Evolutionary conservation across 1,140 invertebrate genomes (phyloP).

Genomic region (Tetragonula clypearis): DNA sequence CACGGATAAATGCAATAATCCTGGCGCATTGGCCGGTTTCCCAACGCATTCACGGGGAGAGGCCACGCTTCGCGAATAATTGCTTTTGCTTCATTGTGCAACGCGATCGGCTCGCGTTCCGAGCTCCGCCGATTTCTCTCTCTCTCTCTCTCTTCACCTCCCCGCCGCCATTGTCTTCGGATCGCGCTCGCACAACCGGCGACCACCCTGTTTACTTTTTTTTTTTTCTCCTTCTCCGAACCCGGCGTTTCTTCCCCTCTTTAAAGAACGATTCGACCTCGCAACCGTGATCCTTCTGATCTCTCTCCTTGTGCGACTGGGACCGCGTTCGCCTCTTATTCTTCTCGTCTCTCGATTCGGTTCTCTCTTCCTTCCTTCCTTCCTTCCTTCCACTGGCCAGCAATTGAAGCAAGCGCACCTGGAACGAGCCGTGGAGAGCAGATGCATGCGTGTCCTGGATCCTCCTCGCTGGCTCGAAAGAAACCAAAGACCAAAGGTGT

Average conservation of each 20-base stretch:
- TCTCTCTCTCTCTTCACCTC: no score
- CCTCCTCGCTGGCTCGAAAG: not conserved
- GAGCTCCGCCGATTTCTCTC: no score
- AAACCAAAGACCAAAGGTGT: not conserved
- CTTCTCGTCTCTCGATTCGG: not conserved
- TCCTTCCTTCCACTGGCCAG: not conserved
- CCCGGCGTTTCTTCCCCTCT: not conserved
- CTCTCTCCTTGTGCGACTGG: not conserved
- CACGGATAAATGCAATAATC: constrained; percentile 48
- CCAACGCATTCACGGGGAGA: constrained; percentile 40
- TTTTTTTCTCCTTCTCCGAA: not conserved
- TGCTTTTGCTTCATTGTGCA: constrained; percentile 60
- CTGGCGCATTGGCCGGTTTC: constrained; percentile 44
- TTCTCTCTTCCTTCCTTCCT: not conserved
- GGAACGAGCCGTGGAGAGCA: not conserved
- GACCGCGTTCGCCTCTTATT: not conserved
- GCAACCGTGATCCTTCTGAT: not conserved
- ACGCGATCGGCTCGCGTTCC: constrained; percentile 39
- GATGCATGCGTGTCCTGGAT: not conserved
- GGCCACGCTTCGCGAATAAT: constrained; percentile 41
- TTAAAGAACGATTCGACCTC: not conserved
- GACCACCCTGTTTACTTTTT: not conserved
- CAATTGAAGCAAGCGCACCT: not conserved
- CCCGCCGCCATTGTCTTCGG: not conserved
- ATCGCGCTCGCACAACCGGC: not conserved